Base-by-base conservation (phyloP, 1,140 invertebrate species). In the Hormaphis cornu region DNA sequence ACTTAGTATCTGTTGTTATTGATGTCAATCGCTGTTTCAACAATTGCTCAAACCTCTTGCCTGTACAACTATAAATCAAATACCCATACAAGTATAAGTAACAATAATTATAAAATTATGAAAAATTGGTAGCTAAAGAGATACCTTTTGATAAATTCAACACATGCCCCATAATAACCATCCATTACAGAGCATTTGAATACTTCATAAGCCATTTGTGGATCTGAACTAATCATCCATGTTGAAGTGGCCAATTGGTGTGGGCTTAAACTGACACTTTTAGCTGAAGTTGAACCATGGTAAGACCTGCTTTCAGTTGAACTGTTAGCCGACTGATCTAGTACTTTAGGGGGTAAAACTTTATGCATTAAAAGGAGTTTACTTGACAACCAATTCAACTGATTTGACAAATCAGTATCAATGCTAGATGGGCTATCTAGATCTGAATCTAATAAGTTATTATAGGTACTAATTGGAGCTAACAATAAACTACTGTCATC, bases 121-220 rank as follows among this genome's bases (percentile, higher is more conserved):
- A 54, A 20, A 33, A 33, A 33, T 22, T n/a, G 16, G 16, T 24
- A 26, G 24, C 22, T 35, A 30, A 48, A 16, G 7, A 40, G 20
- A 8, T 48, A 66, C 61, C 61, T 66, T 66, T 66, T 66, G 1
- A 66, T 22, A 48, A 48, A 46, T 24, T 66, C 61, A 3, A 46
- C 10, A 50, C 61, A 66, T n/a, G 26, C 8, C 5, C 61, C 61
- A 50, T 66, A 66, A 66, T 22, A 14, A 1, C 40, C 26, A 66
- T 66, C 61, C 4, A 66, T 22, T 1, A 66, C 12, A 9, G 61
- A 66, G 50, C 44, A 50, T 35, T 30, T 48, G 12, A 18, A 66
- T 16, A 66, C 61, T 66, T 66, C 16, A 10, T 66, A 66, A 9
- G 61, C 61, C 14, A 66, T 35, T 26, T 33, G 42, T 30, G 61